Percentiles rank a stretch among this genome's conserved stretches.
Conservation (phyloP, 2,888 invertebrate genomes). For the Reticulitermes lucifugus region DNA sequence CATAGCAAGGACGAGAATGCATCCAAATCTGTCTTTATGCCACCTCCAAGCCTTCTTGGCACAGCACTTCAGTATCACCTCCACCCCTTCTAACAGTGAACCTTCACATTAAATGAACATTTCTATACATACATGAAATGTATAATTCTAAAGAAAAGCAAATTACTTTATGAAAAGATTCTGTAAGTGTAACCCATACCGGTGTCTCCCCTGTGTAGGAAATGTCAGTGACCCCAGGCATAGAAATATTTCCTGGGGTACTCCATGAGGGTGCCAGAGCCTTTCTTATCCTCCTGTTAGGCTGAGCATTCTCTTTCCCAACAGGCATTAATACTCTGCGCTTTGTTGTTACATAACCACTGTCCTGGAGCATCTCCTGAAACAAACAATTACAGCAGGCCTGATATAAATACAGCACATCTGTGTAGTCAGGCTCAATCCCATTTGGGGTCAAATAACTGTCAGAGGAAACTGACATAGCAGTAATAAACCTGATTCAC, state of each 20-base stretch:
- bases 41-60: too few species aligned
- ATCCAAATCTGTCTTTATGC: too few species aligned
- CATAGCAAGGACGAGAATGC: too few species aligned
- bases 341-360: slow-evolving; percentile 64
- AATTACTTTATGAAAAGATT: slow-evolving; percentile 71
- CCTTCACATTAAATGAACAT: neutral
- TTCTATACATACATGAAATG: neutral
- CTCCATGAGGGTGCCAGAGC: slow-evolving; percentile 83
- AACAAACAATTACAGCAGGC: neutral
- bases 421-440: too few species aligned
- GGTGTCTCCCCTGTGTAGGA: slow-evolving; percentile 65
- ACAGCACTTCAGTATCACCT: too few species aligned
- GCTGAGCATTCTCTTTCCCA: slow-evolving; percentile 78
- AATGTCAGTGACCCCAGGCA: slow-evolving; percentile 71
- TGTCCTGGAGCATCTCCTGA: slow-evolving; percentile 64
- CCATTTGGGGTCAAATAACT: too few species aligned
- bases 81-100: neutral
- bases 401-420: too few species aligned
- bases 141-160: neutral
- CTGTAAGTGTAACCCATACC: slow-evolving; percentile 63
- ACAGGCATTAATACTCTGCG: slow-evolving; percentile 58
- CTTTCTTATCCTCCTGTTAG: slow-evolving; percentile 80
- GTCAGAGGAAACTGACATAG: too few species aligned
- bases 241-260: slow-evolving; percentile 64
- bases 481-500: too few species aligned